Base-by-base conservation (phyloP, 2,113 vertebrate genomes). In the Tenebrosternarchus preto region DNA sequence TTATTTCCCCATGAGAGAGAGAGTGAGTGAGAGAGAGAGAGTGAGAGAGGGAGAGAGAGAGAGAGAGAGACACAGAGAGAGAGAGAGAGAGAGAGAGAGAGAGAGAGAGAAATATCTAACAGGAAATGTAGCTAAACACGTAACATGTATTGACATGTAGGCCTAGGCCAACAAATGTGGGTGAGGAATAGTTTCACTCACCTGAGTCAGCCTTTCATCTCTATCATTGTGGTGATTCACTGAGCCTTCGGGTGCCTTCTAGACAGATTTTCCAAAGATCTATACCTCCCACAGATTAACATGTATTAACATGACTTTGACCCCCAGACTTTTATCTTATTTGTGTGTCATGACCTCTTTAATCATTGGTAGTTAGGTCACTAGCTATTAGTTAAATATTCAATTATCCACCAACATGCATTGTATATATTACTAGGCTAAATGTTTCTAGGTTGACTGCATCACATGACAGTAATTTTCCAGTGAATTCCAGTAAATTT, bases 131-230 rank as follows among this genome's bases (percentile, higher is more conserved):
- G 43, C 15, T 50, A 50, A 50, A 50, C 43, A 12, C 15, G 8
- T 33, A 61, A 29, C n/a, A 9, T 75, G 61, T 81, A 74, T 76
- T 69, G 22, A 50, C 76, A 84, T 36, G 33, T 36, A 36, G 6
- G 33, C 33, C 33, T 36, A 6, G 6, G 33, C 33, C 33, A 4
- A 6, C 64, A 82, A 27, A 76, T 25, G 39, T 59, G 83, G 31
- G 36, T 0, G 79, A 77, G 71, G 63, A 56, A 20, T 36, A 22
- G 66, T 27, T 71, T 64, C 15, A 8, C 72, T 25, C 33, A 46
- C 80, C 83, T 82, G 80, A 79, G 63, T 78, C 83, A 84, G 24
- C 63, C 56, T 15, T 8, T 29, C 59, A 61, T 4, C 69, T 76
- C 59, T 27, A 55, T 22, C 74, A 74, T 33, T 6, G 6, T 15